These are phyloP conservation scores for Leucosticte australis DNA, from an alignment of 2,113 vertebrate genomes.

Conservation along the genomic window DNA sequence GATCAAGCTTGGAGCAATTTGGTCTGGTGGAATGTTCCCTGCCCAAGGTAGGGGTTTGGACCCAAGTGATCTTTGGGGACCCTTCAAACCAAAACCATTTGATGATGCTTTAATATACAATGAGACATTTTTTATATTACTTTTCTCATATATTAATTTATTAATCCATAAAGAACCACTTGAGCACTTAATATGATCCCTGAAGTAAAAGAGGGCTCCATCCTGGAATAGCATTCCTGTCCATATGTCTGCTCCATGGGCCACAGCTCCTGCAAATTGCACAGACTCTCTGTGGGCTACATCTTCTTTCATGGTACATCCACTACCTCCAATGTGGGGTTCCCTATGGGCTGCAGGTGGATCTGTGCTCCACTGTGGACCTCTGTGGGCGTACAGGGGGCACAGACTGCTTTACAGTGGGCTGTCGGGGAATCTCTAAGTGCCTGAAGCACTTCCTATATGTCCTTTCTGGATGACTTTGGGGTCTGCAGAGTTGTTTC, in stretches of 20 bases:
- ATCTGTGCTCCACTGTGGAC: background rate
- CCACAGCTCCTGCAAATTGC: background rate
- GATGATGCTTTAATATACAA: background rate
- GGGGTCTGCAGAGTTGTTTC: background rate
- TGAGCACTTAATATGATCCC: background rate
- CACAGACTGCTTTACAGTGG: background rate
- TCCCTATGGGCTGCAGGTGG: background rate
- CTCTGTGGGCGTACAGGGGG: fast-evolving
- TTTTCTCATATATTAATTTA: background rate
- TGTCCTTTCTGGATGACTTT: background rate
- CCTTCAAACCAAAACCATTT: background rate
- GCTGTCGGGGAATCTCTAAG: background rate
- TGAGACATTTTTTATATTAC: background rate
- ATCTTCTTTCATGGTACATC: background rate
- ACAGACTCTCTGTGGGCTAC: background rate
- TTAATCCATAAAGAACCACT: background rate
- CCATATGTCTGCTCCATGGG: background rate
- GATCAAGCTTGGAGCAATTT: background rate
- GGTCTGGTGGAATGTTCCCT: background rate
- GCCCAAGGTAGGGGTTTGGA: background rate
- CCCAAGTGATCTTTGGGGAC: background rate
- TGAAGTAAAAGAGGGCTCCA: background rate
- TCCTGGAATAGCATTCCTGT: background rate
- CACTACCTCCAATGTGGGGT: fast-evolving
- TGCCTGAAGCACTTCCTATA: background rate